Base-by-base conservation (phyloP, 2,797 vertebrate species). In the Tragopan temminckii region DNA sequence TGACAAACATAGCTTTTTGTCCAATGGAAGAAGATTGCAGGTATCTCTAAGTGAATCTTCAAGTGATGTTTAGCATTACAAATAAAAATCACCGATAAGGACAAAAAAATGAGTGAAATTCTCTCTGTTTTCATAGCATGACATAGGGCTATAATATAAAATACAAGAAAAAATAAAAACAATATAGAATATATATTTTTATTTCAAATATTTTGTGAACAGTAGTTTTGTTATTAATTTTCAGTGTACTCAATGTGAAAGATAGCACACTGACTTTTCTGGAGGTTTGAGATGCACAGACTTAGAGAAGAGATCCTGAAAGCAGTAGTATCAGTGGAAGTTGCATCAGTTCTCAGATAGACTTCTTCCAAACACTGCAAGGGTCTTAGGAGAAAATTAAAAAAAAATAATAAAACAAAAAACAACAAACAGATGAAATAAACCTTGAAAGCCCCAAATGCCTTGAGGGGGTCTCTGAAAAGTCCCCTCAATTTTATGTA, bases 11-110 rank as follows among this genome's bases (percentile, higher is more conserved):
- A 97, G 52, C 2, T 89, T 99, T 63, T 75, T 99, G 55, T 98
- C 98, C 53, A 98, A 88, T 94, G 98, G 99, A 46, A 97, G 98
- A 97, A 98, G 97, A 11, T 97, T 99, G 76, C 98, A 99, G 98
- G 99, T 99, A 96, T 88, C 25, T 77, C 1, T 4, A 14, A 5
- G 1, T 67, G 83, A 62, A 72, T 88, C 68, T 21, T 21, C 18
- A 33, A 7, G 6, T 23, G 7, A 4, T 5, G 19, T 76, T 43
- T 84, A 82, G 62, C 33, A 9, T 80, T 1, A 3, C 8, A 53
- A 58, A 36, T 27, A 20, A 20, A 52, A 43, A 35, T 57, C 76
- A 7, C 13, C 13, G 6, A 8, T 36, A 52, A 55, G 31, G 29
- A 31, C 29, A n/a, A 18, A 84, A 35, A 40, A 2, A 38, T 59